Percentiles rank a stretch among this genome's conserved stretches.
phyloP scores from a whole-genome alignment of 2,888 invertebrate species.

The Chloromyia formosa region DNA sequence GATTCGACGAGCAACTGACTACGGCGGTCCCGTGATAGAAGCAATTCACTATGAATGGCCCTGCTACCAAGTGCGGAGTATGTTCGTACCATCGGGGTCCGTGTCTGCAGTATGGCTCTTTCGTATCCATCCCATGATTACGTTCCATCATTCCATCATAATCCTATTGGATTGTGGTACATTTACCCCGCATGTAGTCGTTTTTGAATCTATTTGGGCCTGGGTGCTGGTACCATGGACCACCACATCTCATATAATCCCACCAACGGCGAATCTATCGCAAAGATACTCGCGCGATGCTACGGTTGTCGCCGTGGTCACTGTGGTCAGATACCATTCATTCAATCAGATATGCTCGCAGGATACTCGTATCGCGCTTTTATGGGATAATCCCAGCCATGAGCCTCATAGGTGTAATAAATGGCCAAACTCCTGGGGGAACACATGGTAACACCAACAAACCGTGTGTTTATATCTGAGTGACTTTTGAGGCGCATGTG shows the following conservation, averaged over 20 bases:
- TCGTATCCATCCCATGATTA: background rate
- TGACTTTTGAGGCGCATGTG: constrained; percentile 24
- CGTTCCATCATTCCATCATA: constrained; percentile 15
- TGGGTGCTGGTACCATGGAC: too few species aligned
- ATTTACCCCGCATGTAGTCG: background rate
- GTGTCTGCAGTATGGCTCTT: constrained; percentile 27
- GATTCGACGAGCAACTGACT: constrained; percentile 33
- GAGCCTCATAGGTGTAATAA: background rate
- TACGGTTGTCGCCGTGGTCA: constrained; percentile 18
- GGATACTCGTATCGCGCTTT: constrained; percentile 1
- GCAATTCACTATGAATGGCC: constrained; percentile 6
- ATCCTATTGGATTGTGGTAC: constrained; percentile 24
- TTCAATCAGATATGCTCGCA: background rate
- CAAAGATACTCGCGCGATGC: constrained; percentile 6
- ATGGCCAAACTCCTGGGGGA: background rate
- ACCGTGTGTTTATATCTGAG: constrained; percentile 4
- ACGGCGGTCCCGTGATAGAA: background rate
- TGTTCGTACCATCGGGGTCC: constrained; percentile 14
- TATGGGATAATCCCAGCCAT: background rate
- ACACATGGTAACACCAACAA: constrained; percentile 22
- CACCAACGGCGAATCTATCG: too few species aligned
- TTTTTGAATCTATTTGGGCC: too few species aligned
- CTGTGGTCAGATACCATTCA: background rate
- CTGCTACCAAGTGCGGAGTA: constrained; percentile 12
- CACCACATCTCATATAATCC: too few species aligned